A percentile compares a stretch with the other conserved stretches of the same genome.
These are phyloP conservation scores for Eupithecia pulchellata DNA, from an alignment of 2,888 invertebrate species.

Conservation along the genomic window DNA sequence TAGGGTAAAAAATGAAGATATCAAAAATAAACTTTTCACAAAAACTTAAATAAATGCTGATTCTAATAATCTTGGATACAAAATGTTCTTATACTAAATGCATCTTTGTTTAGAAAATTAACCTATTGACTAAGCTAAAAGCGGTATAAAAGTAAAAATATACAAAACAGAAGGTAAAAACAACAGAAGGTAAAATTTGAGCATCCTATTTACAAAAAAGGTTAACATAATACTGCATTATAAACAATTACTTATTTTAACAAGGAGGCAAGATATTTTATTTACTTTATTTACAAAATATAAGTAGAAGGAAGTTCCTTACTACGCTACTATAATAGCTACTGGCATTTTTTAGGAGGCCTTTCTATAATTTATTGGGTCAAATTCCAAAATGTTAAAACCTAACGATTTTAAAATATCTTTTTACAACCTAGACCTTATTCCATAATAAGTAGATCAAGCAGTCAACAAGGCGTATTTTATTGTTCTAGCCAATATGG, in stretches of 20 bases:
- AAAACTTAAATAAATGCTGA: slow-evolving; percentile 18
- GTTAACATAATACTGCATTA: slow-evolving; percentile 38
- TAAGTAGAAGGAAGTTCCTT: too few relatives aligned
- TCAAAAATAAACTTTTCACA: slow-evolving; percentile 6
- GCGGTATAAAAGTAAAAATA: slow-evolving; percentile 21
- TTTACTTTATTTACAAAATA: slow-evolving; percentile 40
- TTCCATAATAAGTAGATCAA: slow-evolving; percentile 47
- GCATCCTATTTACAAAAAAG: slow-evolving; percentile 39
- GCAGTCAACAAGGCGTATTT: slow-evolving; percentile 68
- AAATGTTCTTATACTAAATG: slow-evolving; percentile 26
- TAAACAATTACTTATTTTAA: slow-evolving; percentile 24
- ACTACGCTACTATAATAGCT: too few relatives aligned
- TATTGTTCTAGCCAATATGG: slow-evolving; percentile 56
- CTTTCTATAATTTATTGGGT: background rate
- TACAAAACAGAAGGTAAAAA: background rate
- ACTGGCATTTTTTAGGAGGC: background rate
- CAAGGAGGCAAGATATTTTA: slow-evolving; percentile 40
- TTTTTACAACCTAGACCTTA: background rate
- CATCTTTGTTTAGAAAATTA: slow-evolving; percentile 35
- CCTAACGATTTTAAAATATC: background rate
- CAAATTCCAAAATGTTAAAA: background rate
- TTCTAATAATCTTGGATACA: slow-evolving; percentile 7
- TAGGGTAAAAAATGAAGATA: background rate
- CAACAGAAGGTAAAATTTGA: slow-evolving; percentile 18
- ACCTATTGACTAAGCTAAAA: slow-evolving; percentile 15